Conservation (phyloP, 2,888 invertebrate species). For the Brachynemurus nebulosus region DNA sequence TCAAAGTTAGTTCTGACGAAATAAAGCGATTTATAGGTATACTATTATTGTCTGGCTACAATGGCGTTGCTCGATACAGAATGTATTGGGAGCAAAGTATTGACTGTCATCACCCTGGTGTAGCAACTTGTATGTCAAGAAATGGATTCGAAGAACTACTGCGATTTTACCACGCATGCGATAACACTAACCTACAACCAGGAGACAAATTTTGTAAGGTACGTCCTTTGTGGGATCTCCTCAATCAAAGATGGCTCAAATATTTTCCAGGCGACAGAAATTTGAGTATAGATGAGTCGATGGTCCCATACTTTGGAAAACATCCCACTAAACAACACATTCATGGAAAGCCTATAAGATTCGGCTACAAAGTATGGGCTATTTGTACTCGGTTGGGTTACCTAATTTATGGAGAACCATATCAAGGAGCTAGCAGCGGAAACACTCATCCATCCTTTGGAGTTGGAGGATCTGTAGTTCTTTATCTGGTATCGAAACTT, state of each 20-base stretch:
- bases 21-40: neutral
- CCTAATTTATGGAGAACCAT: neutral
- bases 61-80: neutral
- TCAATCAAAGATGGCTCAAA: neutral
- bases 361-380: neutral
- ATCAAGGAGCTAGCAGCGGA: neutral
- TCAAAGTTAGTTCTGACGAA: no score
- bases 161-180: neutral
- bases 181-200: neutral
- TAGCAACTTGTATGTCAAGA: neutral
- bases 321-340: neutral
- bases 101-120: neutral
- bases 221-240: neutral
- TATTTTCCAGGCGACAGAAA: neutral
- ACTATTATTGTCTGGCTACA: neutral
- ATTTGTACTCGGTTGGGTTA: neutral
- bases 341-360: neutral
- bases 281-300: neutral
- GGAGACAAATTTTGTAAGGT: conserved; percentile 1
- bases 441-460: neutral
- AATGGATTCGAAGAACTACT: neutral
- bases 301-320: neutral
- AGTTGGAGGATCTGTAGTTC: neutral
- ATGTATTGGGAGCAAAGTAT: neutral
- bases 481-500: neutral